Base-by-base conservation (phyloP, 2,888 invertebrate species). In the Andrena minutula region DNA sequence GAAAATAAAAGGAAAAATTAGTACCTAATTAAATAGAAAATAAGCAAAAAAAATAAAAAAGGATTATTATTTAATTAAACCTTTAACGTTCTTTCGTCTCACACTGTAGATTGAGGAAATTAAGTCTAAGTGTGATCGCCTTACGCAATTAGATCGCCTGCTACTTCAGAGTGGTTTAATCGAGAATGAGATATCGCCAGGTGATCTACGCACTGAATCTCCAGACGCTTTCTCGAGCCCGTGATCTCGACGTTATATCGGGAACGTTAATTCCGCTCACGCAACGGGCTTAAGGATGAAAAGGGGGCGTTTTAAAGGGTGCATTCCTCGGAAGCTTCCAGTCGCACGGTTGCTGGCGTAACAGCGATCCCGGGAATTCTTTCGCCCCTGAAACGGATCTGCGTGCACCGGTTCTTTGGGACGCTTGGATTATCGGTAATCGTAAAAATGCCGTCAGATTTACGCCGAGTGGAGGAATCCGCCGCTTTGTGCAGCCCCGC, bases 381-480 rank as follows among this genome's bases (percentile, higher is more conserved):
- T 78, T 78, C 41, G 51, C 53, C 60, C 30, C 28, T 6, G 23
- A 72, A 74, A 32, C 84, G 81, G 68, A 79, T 83, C 86, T 64
- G 60, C 56, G 23, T 30, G 49, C 28, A 32, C 23, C 41, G 49
- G 49, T 68, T 61, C 68, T 81, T 83, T 76, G 66, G 77, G 64
- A 79, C 75, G 72, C 32, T 72, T 35, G 75, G 81, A 81, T 81
- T 83, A 82, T 80, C 80, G 75, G 71, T 80, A 80, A 82, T 80
- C 72, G 61, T 65, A 68, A 63, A 69, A 75, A 75, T 58, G 56
- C 68, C 60, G 70, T n/a, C 56, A 58, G 64, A 81, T 78, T 81
- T 79, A 63, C 69, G 73, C 56, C 64, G 63, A 68, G 49, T 28
- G 61, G 58, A 78, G 72, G 68, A 73, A 73, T 79, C 51, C 61